Evolutionary conservation across 2,888 invertebrate species (phyloP).

Genomic region (Aspidiotus destructor): DNA sequence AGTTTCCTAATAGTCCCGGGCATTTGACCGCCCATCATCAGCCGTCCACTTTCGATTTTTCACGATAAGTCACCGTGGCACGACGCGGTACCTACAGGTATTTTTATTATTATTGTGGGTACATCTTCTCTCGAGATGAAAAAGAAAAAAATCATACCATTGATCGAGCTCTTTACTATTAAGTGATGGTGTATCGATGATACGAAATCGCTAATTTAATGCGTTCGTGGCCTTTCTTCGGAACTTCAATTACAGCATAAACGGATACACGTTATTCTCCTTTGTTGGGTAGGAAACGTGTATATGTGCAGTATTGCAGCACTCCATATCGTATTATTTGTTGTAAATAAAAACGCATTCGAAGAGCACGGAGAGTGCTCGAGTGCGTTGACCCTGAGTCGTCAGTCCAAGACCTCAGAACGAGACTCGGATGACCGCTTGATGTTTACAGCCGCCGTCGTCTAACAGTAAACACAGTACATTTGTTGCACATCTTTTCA

Average conservation of each 20-base stretch:
- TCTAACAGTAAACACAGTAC: slow-evolving; percentile 9
- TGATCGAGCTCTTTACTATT: too few relatives aligned
- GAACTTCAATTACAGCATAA: slow-evolving; percentile 10
- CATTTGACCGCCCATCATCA: too few relatives aligned
- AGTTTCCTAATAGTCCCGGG: too few relatives aligned
- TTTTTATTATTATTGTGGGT: too few relatives aligned
- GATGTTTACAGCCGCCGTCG: slow-evolving; percentile 10
- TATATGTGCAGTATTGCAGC: neutral
- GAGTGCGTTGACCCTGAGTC: neutral
- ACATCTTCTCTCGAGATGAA: too few relatives aligned
- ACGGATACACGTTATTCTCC: slow-evolving; percentile 15
- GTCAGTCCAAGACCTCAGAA: slow-evolving; percentile 9
- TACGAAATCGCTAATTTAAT: neutral
- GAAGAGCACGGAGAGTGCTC: neutral
- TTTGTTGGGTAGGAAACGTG: slow-evolving; percentile 11
- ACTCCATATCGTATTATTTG: neutral
- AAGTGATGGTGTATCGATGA: neutral
- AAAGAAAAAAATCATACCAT: too few relatives aligned
- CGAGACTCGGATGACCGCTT: slow-evolving; percentile 15
- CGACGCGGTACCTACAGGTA: too few relatives aligned
- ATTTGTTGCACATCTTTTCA: neutral
- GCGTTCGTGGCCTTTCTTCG: neutral
- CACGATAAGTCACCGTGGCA: too few relatives aligned
- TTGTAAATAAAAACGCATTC: slow-evolving; percentile 1
- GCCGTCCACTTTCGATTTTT: neutral